phyloP scores from a whole-genome alignment of 92 coral and sea anemone species.

The Actinostola sp. region DNA sequence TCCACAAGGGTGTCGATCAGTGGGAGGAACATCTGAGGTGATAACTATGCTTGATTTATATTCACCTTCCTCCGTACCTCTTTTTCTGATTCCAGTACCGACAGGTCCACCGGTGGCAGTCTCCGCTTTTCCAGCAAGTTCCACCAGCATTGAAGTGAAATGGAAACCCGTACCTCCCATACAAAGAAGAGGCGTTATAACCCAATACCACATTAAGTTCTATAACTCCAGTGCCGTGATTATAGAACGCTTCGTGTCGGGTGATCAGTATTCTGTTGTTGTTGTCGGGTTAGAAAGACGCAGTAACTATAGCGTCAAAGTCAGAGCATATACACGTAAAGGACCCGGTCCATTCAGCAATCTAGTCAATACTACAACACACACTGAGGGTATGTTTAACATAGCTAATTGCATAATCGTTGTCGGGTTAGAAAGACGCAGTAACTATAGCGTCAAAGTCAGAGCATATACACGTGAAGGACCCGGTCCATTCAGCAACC shows the following conservation, averaged over 20 bases:
- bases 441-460: slow-evolving; percentile 51
- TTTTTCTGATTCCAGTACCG: slow-evolving; percentile 37
- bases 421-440: too few relatives aligned
- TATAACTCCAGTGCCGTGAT: slow-evolving; percentile 4
- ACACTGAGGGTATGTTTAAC: slow-evolving; percentile 33
- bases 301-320: slow-evolving; percentile 47
- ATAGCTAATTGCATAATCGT: too few relatives aligned
- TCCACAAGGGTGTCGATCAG: too few relatives aligned
- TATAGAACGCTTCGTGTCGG: neutral
- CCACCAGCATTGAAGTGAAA: slow-evolving; percentile 30
- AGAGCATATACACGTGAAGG: slow-evolving; percentile 35
- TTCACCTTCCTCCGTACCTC: neutral
- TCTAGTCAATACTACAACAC: slow-evolving; percentile 32
- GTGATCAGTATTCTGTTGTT: neutral
- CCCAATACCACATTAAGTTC: neutral
- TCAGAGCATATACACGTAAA: slow-evolving; percentile 24
- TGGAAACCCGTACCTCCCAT: slow-evolving; percentile 46
- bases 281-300: slow-evolving; percentile 6
- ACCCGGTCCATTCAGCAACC: slow-evolving; percentile 42
- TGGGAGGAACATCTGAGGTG: too few relatives aligned
- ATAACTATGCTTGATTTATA: too few relatives aligned
- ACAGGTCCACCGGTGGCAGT: slow-evolving; percentile 50
- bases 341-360: slow-evolving; percentile 55
- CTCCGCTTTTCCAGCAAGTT: slow-evolving; percentile 26
- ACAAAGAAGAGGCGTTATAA: slow-evolving; percentile 51